Percentiles rank a stretch among this genome's conserved stretches.
phyloP scores from a whole-genome alignment of 2,113 vertebrate genomes.

The Aepyceros melampus region DNA sequence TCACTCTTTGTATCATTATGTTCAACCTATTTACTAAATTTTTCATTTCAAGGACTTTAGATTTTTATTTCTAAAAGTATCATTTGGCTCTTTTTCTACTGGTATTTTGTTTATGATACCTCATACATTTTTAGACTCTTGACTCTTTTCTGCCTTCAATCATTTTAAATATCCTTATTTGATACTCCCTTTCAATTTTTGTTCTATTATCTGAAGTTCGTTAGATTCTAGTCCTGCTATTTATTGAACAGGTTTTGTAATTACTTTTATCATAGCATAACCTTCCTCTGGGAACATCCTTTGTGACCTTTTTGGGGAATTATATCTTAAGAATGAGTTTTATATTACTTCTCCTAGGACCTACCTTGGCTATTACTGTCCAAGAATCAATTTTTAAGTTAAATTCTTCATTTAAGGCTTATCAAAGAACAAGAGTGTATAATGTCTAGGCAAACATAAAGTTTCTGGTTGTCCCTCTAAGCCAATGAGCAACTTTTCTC shows the following conservation, averaged over 20 bases:
- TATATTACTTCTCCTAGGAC: not conserved
- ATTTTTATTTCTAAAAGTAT: not conserved
- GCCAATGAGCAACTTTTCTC: not conserved
- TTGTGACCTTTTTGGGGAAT: not conserved
- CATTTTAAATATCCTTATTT: not conserved
- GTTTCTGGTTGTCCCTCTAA: not conserved
- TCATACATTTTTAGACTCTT: not conserved
- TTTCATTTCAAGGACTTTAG: not conserved
- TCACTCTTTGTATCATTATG: not conserved
- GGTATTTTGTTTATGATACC: not conserved
- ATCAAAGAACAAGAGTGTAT: not conserved
- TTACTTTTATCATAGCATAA: not conserved
- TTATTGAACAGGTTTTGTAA: not conserved
- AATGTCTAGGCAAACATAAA: not conserved
- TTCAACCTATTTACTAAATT: not conserved
- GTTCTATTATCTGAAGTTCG: not conserved
- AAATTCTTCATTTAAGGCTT: not conserved
- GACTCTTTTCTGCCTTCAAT: not conserved
- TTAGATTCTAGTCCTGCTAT: not conserved
- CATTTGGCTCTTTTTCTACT: not conserved
- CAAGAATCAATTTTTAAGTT: not conserved
- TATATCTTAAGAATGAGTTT: not conserved
- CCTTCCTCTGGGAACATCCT: not conserved
- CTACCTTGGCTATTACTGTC: not conserved
- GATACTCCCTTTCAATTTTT: not conserved